Evolutionary conservation across 2,797 vertebrate genomes (phyloP), one percentile per base, ranked within the genome.

Genomic region (Mus caroli): DNA sequence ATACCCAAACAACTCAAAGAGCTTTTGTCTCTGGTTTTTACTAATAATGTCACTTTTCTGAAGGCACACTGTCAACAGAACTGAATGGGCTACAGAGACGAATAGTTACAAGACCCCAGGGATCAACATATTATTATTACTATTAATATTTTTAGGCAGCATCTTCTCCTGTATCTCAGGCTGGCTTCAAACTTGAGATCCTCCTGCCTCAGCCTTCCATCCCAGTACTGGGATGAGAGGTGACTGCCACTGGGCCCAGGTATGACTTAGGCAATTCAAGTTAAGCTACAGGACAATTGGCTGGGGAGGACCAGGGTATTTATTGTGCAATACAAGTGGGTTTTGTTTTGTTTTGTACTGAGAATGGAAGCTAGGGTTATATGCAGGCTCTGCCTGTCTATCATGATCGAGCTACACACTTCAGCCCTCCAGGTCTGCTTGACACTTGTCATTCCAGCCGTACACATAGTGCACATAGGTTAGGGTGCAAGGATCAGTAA

Each of bases 21-120:
- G 95, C 97, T 96, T 98, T 98, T 98, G 88, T 8, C 96, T 97
- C 95, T 97, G 97, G 24, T 69, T 98, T 97, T 98, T 97, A 98
- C 97, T 97, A 97, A 97, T 89, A 97, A 98, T 9, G 88, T 96
- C 92, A 97, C 92, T 97, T 78, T 93, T 97, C 94, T 93, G 96
- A 94, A 96, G n/a, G 98, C 90, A 97, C 96, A 94, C 78, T 73
- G 54, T 77, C 97, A 94, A 96, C 94, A 96, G 90, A 92, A 88
- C 56, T 1, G 9, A 46, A 92, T 92, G 94, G 75, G 40, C 20
- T 97, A 94, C 50, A 83, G 94, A 5, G 1, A 28, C 5, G 62
- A 97, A 92, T 92, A 96, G 94, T 96, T 95, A 98, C 93, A 98
- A 6, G 46, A 5, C 24, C 64, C 73, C 92, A 92, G 78, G 1